Conservation (phyloP, 2,888 invertebrate genomes). For the Cotesia congregata region DNA sequence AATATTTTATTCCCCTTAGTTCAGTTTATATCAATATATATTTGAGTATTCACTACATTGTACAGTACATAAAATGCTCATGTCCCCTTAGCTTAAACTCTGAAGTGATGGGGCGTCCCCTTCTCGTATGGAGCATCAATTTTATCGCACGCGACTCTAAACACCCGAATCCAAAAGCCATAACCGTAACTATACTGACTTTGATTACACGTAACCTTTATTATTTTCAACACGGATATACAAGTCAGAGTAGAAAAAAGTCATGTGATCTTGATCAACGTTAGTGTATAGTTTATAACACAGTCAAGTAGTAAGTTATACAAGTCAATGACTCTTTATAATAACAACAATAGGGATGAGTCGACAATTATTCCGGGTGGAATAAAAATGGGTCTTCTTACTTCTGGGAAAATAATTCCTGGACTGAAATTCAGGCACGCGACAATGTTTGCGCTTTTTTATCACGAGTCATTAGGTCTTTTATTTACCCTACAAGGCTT, state of each 20-base stretch:
- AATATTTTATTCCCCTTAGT: constrained; percentile 20
- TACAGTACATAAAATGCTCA: neutral
- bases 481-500: constrained; percentile 50
- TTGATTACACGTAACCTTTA: constrained; percentile 23
- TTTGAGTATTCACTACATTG: neutral
- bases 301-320: constrained; percentile 5
- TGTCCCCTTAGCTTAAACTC: constrained; percentile 15
- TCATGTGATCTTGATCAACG: neutral
- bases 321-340: neutral
- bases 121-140: constrained; percentile 43
- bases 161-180: constrained; percentile 30
- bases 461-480: constrained; percentile 60
- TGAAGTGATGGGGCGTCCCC: constrained; percentile 44
- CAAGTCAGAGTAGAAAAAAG: neutral
- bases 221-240: neutral
- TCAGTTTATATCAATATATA: constrained; percentile 9
- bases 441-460: constrained; percentile 58
- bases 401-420: constrained; percentile 38
- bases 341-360: constrained; percentile 34
- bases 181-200: constrained; percentile 24
- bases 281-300: constrained; percentile 10
- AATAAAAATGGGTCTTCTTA: constrained; percentile 15
- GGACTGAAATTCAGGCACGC: constrained; percentile 52
- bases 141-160: constrained; percentile 42
- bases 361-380: constrained; percentile 12